Evolutionary conservation across 2,888 invertebrate genomes (phyloP).

Genomic region (Cephonodes hylas): DNA sequence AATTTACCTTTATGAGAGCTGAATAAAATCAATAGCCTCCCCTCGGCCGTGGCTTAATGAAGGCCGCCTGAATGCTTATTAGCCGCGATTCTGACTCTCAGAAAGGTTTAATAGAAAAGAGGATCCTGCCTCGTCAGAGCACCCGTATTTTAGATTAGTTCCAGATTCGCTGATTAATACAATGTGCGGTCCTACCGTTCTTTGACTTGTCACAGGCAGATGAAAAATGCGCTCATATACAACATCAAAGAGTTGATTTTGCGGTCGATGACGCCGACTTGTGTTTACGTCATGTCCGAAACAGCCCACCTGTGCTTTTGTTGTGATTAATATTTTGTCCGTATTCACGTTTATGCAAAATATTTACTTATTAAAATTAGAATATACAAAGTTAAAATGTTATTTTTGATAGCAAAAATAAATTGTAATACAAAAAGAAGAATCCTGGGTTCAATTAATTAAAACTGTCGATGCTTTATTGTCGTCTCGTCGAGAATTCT

Average conservation of each 20-base stretch:
- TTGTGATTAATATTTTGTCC: neutral
- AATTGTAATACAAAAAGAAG: neutral
- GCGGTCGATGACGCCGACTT: conserved; percentile 23
- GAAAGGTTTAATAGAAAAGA: conserved; percentile 54
- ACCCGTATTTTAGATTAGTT: conserved; percentile 49
- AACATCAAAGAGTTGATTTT: conserved; percentile 39
- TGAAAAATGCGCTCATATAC: conserved; percentile 30
- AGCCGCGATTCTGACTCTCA: conserved; percentile 52
- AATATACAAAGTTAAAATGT: neutral
- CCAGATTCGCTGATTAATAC: conserved; percentile 35
- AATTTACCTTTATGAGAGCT: conserved; percentile 65
- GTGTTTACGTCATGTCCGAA: neutral
- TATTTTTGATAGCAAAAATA: neutral
- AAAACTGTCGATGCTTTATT: too few relatives aligned
- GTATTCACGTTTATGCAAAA: neutral
- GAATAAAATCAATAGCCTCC: conserved; percentile 68
- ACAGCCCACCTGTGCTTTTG: neutral
- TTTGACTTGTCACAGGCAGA: conserved; percentile 35
- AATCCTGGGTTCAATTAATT: neutral
- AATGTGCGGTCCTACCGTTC: conserved; percentile 28
- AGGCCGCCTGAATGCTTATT: conserved; percentile 66
- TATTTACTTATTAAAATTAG: neutral
- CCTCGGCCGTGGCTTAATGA: conserved; percentile 60
- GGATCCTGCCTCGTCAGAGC: conserved; percentile 52
- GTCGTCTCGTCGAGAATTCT: neutral